phyloP scores from a whole-genome alignment of 1,140 invertebrate genomes.

The Diorhabda elongata region DNA sequence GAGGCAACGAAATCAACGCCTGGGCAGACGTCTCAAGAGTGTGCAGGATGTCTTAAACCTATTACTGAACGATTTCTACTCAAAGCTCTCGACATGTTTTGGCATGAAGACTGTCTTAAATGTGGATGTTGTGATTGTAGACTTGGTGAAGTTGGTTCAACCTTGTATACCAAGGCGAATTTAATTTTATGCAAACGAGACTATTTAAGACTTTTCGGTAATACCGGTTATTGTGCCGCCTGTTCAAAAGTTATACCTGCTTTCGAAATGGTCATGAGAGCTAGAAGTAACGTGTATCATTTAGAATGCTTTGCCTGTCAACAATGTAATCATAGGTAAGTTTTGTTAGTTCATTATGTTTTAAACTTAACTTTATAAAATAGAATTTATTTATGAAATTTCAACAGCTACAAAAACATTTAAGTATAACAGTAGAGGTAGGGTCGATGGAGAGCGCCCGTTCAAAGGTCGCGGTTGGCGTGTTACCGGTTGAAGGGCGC shows the following conservation, averaged over 20 bases:
- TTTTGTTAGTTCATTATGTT: conserved; percentile 18
- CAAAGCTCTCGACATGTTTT: conserved; percentile 87
- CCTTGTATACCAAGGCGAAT: conserved; percentile 93
- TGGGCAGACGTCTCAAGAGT: conserved; percentile 57
- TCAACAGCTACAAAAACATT: no score
- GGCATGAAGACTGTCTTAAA: conserved; percentile 98
- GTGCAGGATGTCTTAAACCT: conserved; percentile 80
- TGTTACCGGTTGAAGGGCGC: no score
- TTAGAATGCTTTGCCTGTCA: conserved; percentile 98
- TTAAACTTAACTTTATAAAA: no score
- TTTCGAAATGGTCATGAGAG: conserved; percentile 99
- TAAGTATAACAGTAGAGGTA: no score
- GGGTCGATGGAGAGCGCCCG: no score
- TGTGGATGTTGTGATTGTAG: conserved; percentile 96
- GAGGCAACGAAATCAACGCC: conserved; percentile 32
- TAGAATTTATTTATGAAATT: no score
- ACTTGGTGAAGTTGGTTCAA: conserved; percentile 95
- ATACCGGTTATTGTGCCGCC: conserved; percentile 89
- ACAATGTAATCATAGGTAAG: conserved; percentile 95
- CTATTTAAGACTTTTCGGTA: conserved; percentile 92
- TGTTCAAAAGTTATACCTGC: conserved; percentile 96
- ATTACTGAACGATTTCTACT: conserved; percentile 80
- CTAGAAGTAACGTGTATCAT: conserved; percentile 94
- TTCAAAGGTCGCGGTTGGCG: no score
- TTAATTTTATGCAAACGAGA: conserved; percentile 96